Conservation (phyloP, 2,888 invertebrate genomes). For the Taphrorychus bicolor region DNA sequence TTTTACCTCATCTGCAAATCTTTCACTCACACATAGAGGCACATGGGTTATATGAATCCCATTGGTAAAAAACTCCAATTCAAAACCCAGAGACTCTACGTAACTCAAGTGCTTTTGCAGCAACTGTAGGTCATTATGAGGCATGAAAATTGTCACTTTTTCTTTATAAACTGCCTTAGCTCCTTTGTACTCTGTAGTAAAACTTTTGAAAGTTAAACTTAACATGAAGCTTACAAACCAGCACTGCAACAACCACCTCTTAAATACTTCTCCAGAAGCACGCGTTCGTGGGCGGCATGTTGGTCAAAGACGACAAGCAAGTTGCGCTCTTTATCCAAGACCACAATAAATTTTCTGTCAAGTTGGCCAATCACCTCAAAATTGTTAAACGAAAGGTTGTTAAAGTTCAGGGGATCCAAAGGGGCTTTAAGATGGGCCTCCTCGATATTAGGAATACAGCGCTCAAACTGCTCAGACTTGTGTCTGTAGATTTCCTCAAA, state of each 20-base stretch:
- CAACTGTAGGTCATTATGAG: conserved; percentile 63
- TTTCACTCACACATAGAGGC: conserved; percentile 69
- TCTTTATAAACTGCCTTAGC: conserved; percentile 40
- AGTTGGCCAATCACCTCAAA: conserved; percentile 71
- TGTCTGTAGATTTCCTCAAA: conserved; percentile 54
- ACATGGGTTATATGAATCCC: conserved; percentile 63
- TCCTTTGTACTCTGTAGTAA: conserved; percentile 46
- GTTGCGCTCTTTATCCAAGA: conserved; percentile 59
- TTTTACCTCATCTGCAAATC: not conserved
- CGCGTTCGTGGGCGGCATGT: conserved; percentile 87
- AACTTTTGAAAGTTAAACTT: conserved; percentile 2
- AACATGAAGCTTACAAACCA: not conserved
- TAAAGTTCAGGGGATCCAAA: conserved; percentile 54
- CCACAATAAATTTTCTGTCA: conserved; percentile 75
- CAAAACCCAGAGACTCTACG: conserved; percentile 67
- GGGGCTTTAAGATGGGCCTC: conserved; percentile 26
- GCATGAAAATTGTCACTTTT: conserved; percentile 46
- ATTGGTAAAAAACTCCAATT: conserved; percentile 59
- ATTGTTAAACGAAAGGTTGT: conserved; percentile 61
- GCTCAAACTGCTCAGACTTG: conserved; percentile 51
- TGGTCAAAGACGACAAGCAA: conserved; percentile 80
- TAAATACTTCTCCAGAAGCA: conserved; percentile 75
- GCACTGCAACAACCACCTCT: conserved; percentile 59
- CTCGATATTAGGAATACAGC: conserved; percentile 46
- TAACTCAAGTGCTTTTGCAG: conserved; percentile 64